Percentiles rank a stretch among this genome's conserved stretches.
Evolutionary conservation across 2,888 invertebrate species (phyloP).

Genomic region (Urechis unicinctus): DNA sequence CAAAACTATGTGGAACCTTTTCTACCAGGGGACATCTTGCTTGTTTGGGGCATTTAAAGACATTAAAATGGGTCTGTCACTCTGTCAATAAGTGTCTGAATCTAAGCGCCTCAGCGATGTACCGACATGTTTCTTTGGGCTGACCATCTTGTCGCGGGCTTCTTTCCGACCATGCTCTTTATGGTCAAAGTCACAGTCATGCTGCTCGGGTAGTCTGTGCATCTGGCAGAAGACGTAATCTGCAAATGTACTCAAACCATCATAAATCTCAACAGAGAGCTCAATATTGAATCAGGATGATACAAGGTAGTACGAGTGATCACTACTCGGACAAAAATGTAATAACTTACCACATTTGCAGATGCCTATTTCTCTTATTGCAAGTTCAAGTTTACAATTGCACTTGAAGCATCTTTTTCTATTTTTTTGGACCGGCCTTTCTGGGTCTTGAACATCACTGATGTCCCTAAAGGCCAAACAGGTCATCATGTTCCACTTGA

Average conservation of each 20-base stretch:
- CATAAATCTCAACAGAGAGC: background rate
- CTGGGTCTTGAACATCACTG: constrained; percentile 9
- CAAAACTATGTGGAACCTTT: too few species aligned
- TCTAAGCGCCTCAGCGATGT: constrained; percentile 26
- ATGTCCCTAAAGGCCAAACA: constrained; percentile 7
- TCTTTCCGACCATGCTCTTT: constrained; percentile 46
- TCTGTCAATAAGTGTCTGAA: constrained; percentile 11
- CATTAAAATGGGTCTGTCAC: background rate
- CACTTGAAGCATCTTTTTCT: constrained; percentile 44
- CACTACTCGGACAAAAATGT: too few species aligned
- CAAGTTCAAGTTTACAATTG: constrained; percentile 43
- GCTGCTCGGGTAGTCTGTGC: constrained; percentile 47
- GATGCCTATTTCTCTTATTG: constrained; percentile 43
- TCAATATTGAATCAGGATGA: background rate
- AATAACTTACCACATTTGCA: constrained; percentile 50
- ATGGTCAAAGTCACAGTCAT: constrained; percentile 46
- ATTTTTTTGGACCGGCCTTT: constrained; percentile 22
- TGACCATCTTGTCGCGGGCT: constrained; percentile 47
- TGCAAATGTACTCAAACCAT: too few species aligned
- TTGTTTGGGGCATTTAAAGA: too few species aligned
- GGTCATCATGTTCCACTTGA: too few species aligned
- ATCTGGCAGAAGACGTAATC: constrained; percentile 45
- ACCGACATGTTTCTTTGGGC: constrained; percentile 45
- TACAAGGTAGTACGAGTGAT: background rate
- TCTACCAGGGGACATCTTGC: too few species aligned